These are phyloP conservation scores for Porites evermanni DNA, from an alignment of 92 coral and sea anemone genomes.

Conservation along the genomic window DNA sequence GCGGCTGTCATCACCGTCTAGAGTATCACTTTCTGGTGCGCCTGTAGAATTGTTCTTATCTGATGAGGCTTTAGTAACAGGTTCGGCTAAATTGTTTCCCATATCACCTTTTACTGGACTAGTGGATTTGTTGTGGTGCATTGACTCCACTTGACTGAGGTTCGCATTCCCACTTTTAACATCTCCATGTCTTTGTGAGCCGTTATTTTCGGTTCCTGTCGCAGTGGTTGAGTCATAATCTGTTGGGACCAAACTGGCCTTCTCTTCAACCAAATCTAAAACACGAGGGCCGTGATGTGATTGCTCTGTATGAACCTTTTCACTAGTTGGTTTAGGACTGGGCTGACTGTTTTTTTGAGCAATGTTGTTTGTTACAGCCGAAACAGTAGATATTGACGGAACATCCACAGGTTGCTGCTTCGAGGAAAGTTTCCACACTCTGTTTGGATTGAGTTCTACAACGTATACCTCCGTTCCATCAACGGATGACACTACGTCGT, in stretches of 20 bases:
- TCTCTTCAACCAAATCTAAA: conserved; percentile 17
- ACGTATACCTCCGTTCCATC: conserved; percentile 83
- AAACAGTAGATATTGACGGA: not conserved
- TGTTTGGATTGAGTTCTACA: conserved; percentile 82
- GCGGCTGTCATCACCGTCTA: not conserved
- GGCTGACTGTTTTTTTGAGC: not conserved
- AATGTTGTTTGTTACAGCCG: not conserved
- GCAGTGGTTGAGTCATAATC: not conserved
- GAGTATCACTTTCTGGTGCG: conserved; percentile 14
- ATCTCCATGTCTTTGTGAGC: not conserved
- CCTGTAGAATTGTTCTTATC: not conserved
- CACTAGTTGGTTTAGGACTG: not conserved
- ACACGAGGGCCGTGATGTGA: not conserved
- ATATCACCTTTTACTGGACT: not conserved
- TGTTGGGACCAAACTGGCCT: not conserved
- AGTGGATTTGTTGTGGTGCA: not conserved
- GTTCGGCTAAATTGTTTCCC: not conserved
- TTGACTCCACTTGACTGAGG: not conserved
- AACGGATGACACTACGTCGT: conserved; percentile 78
- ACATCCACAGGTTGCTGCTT: not conserved
- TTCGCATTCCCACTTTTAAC: not conserved
- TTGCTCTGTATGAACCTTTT: not conserved
- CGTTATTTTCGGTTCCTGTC: not conserved
- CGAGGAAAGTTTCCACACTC: conserved; percentile 80
- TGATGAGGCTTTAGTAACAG: not conserved